Conservation (phyloP, 2,888 invertebrate species). For the Xiphydria camelus region DNA sequence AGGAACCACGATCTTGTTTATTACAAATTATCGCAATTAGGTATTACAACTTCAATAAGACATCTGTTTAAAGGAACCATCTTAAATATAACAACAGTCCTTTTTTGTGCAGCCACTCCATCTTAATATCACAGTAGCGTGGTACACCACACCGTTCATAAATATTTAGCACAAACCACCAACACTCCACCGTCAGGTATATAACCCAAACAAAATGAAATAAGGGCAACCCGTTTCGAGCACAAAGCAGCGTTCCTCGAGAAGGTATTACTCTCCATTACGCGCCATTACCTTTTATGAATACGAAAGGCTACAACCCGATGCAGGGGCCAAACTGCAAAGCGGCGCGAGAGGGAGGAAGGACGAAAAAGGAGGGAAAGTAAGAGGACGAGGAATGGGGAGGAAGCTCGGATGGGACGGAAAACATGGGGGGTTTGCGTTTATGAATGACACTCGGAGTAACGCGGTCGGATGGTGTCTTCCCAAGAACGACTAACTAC, state of each 20-base stretch:
- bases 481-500: constrained; percentile 2
- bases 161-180: neutral
- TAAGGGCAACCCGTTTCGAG: constrained; percentile 1
- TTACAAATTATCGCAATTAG: too few species aligned
- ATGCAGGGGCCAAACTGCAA: constrained; percentile 2
- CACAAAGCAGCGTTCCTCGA: constrained; percentile 12
- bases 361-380: constrained; percentile 11
- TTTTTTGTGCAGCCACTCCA: too few species aligned
- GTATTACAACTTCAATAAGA: too few species aligned
- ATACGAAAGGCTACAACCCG: constrained; percentile 13
- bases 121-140: too few species aligned
- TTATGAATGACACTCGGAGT: constrained; percentile 5
- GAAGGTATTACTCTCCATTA: constrained; percentile 21
- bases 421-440: constrained; percentile 1
- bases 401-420: too few species aligned
- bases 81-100: too few species aligned
- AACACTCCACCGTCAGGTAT: neutral
- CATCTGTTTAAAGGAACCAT: too few species aligned
- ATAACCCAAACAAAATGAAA: constrained; percentile 1
- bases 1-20: too few species aligned
- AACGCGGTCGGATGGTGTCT: constrained; percentile 9
- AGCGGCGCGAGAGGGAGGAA: neutral
- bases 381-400: constrained; percentile 2
- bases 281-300: constrained; percentile 19
- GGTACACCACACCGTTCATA: too few species aligned